phyloP scores from a whole-genome alignment of 2,113 vertebrate species.

The Oncorhynchus keta region DNA sequence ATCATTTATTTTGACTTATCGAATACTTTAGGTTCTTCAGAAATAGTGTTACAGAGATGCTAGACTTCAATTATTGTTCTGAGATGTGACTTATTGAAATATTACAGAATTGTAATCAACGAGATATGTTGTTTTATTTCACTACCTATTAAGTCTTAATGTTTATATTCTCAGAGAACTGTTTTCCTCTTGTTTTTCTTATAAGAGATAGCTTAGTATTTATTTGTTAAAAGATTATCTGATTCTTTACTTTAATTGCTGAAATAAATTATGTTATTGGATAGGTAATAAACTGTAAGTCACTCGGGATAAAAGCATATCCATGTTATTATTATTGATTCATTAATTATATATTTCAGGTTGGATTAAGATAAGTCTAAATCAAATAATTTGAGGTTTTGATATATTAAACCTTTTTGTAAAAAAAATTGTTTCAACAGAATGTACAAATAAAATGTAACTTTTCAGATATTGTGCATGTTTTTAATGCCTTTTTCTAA shows the following conservation, averaged over 20 bases:
- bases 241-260: conserved; percentile 27
- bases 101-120: conserved; percentile 22
- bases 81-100: conserved; percentile 26
- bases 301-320: not conserved
- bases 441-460: conserved; percentile 56
- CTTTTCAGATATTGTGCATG: conserved; percentile 33
- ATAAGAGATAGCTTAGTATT: conserved; percentile 22
- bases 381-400: conserved; percentile 18
- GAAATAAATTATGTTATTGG: conserved; percentile 17
- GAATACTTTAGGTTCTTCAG: conserved; percentile 25
- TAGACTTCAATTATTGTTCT: conserved; percentile 25
- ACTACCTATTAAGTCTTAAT: conserved; percentile 20
- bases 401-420: conserved; percentile 34
- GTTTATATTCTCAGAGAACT: conserved; percentile 19
- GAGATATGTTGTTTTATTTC: conserved; percentile 13
- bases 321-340: not conserved
- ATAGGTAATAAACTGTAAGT: conserved; percentile 10
- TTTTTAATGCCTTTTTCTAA: conserved; percentile 1
- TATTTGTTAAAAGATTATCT: conserved; percentile 5
- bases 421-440: conserved; percentile 43
- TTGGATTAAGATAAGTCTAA: conserved; percentile 20
- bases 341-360: conserved; percentile 22
- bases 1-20: conserved; percentile 23
- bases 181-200: conserved; percentile 17
- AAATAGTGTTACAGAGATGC: conserved; percentile 27